Evolutionary conservation across 2,888 invertebrate species (phyloP).

Genomic region (Achlya flavicornis): DNA sequence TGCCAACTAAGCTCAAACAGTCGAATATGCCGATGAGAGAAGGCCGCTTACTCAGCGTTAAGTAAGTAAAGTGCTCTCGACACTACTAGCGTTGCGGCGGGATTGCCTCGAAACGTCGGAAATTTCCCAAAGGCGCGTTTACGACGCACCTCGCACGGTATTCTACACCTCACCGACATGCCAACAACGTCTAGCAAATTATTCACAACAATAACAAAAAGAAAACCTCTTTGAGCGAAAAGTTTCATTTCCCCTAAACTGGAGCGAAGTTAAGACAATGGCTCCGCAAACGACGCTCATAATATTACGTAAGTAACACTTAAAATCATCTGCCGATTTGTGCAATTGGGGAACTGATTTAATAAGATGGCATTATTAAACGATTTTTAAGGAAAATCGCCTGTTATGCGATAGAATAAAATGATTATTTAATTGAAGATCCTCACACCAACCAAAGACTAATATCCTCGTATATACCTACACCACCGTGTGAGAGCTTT

Average conservation of each 20-base stretch:
- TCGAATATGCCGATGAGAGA: constrained; percentile 43
- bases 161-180: constrained; percentile 55
- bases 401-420: not conserved
- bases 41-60: constrained; percentile 59
- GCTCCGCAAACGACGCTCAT: constrained; percentile 11
- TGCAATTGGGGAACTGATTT: not conserved
- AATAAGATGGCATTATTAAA: not conserved
- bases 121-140: constrained; percentile 74
- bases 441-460: no score
- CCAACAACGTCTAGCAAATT: constrained; percentile 49
- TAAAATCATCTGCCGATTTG: not conserved
- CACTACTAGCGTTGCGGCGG: constrained; percentile 20
- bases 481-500: constrained; percentile 31
- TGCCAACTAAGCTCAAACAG: constrained; percentile 48
- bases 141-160: constrained; percentile 55
- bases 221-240: constrained; percentile 38
- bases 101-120: constrained; percentile 39
- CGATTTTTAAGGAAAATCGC: not conserved
- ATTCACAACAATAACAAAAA: constrained; percentile 58
- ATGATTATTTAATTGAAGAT: no score
- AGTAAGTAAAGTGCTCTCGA: constrained; percentile 40
- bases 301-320: constrained; percentile 2
- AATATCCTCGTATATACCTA: no score
- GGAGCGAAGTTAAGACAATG: constrained; percentile 40
- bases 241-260: constrained; percentile 31